Evolutionary conservation across 92 coral and sea anemone genomes (phyloP), one percentile per base, ranked within the genome.

Genomic region (Parazoanthus atlanticus): DNA sequence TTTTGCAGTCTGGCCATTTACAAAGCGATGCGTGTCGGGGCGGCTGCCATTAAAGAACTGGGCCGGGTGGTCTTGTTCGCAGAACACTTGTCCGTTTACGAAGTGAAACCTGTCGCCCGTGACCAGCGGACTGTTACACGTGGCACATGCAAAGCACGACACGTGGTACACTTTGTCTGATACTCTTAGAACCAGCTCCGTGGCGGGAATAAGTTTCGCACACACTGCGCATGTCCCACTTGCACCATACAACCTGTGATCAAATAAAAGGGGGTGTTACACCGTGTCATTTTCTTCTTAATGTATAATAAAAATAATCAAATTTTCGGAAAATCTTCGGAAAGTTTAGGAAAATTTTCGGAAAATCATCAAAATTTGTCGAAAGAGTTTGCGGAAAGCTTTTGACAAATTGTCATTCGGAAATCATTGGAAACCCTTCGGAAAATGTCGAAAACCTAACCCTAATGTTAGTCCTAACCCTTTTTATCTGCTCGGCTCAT

Each of bases 221-320:
- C 93, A 91, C 25, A 65, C 90, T 52, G 93, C 93, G 79, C 93
- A 91, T 86, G 93, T 89, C 16, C 93, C 93, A 66, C 93, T 91
- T 25, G 93, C 85, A 58, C 93, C 93, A 82, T 91, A 91, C 66
- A 91, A 67, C 72, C 93, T 91, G 23, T 69, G 89, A 80, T 79
- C 54, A 91, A 90, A 92, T 80, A 83, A 56, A 21, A 69, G 19
- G 58, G 19, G 19, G 0, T 15, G 10, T 52, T 15, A 52, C 19
- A 52, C 58, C 58, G 0, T 52, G 58, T 52, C 10, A 15, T 52
- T 15, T 52, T 15, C 58, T 52, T 52, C 12, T 52, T 15, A 9
- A 6, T 43, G 5, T 43, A 43, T 5, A 43, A 43, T 9, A 8
- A 43, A 43, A 43, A 43, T 6, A 5, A 5, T 9, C 49, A 43